Evolutionary conservation across 2,888 invertebrate species (phyloP).

Genomic region (Panzeria rudis): DNA sequence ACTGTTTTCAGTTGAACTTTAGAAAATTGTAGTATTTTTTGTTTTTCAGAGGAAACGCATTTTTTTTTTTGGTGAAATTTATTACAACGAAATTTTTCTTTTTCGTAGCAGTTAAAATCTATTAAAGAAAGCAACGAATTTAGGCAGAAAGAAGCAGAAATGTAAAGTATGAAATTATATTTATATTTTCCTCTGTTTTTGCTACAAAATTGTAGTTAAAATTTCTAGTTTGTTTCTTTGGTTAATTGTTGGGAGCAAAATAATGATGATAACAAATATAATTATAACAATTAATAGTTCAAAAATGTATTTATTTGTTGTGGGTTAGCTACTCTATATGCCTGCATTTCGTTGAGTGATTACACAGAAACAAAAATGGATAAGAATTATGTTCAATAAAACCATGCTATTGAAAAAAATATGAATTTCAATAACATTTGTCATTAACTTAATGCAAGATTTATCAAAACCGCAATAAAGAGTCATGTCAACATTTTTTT

Average conservation of each 20-base stretch:
- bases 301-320: no score
- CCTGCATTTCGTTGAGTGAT: no score
- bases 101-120: not conserved
- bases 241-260: not conserved
- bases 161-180: not conserved
- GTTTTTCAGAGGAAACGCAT: not conserved
- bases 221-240: not conserved
- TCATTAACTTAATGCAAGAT: no score
- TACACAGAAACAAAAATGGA: no score
- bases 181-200: not conserved
- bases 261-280: not conserved
- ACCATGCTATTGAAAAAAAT: no score
- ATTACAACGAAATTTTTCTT: not conserved
- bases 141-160: not conserved
- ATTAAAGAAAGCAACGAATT: not conserved
- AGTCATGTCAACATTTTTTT: no score
- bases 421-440: no score
- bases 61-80: not conserved
- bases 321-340: no score
- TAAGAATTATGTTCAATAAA: no score
- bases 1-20: not conserved
- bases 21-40: not conserved
- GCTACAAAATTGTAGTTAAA: not conserved
- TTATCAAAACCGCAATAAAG: no score
- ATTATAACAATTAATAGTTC: not conserved